Evolutionary conservation across 2,888 invertebrate species (phyloP).

Genomic region (Bugula neritina): DNA sequence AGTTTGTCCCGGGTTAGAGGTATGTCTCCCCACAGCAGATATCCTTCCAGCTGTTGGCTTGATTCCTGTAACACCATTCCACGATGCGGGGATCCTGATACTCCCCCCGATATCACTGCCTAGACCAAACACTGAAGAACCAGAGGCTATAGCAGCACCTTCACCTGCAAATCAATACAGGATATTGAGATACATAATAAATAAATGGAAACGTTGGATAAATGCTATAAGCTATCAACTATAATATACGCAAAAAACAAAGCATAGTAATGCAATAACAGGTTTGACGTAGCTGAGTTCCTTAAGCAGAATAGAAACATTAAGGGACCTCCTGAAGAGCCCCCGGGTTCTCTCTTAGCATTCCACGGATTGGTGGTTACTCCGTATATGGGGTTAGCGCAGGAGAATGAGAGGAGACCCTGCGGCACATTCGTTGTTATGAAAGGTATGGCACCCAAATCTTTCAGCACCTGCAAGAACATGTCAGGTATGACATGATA

Average conservation of each 20-base stretch:
- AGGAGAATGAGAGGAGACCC: slow-evolving; percentile 39
- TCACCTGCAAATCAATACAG: slow-evolving; percentile 27
- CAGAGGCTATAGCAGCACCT: slow-evolving; percentile 47
- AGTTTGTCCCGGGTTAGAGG: neutral
- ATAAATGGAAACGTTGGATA: too few species aligned
- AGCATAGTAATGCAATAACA: too few species aligned
- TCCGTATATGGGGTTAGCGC: slow-evolving; percentile 53
- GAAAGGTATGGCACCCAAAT: slow-evolving; percentile 52
- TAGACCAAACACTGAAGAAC: slow-evolving; percentile 52
- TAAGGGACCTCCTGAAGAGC: slow-evolving; percentile 52
- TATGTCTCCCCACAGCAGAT: neutral
- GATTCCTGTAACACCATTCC: slow-evolving; percentile 52
- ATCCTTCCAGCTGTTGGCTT: slow-evolving; percentile 48
- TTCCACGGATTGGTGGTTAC: slow-evolving; percentile 49
- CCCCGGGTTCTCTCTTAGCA: slow-evolving; percentile 43
- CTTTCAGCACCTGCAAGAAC: slow-evolving; percentile 27
- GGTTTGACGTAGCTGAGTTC: too few species aligned
- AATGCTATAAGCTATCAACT: too few species aligned
- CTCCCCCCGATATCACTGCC: slow-evolving; percentile 54
- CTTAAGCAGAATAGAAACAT: too few species aligned
- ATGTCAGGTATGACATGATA: too few species aligned
- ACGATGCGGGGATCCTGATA: slow-evolving; percentile 51
- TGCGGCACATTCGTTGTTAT: slow-evolving; percentile 53
- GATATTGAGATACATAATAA: too few species aligned
- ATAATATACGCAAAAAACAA: too few species aligned